Evolutionary conservation across 2,797 vertebrate genomes (phyloP), one percentile per base, ranked within the genome.

Genomic region (Pseudochromis fuscus): DNA sequence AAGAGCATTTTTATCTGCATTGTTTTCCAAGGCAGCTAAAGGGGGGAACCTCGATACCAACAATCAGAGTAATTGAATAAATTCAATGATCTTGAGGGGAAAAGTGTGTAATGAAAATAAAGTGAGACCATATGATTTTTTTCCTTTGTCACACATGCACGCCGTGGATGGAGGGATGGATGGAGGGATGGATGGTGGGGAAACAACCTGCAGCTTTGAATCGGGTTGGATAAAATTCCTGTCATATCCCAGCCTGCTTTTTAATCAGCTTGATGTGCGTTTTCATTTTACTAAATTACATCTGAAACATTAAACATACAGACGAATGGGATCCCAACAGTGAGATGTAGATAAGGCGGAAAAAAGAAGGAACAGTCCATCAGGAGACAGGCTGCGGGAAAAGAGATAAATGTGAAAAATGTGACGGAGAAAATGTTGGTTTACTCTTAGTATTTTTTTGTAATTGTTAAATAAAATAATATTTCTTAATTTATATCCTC

Each of bases 61-160:
- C 90, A 92, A 93, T 94, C 92, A 91, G 65, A 88, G 75, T 93
- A 93, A 94, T 92, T 92, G 89, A 91, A 92, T 87, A 85, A 91
- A 93, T 91, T 88, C 80, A 91, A 90, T 88, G 84, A 93, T 92
- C 89, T 88, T 82, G 78, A 83, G 82, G 70, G 81, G 82, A 81
- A 87, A 87, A 89, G 83, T 85, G 89, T 88, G 75, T 88, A 91
- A 92, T 92, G 79, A 82, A 91, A 91, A 94, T 92, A 92, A 89
- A 92, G 86, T 82, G 30, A 73, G 69, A 83, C 58, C 72, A 82
- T 82, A 84, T 84, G 66, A 88, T 68, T 89, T 67, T n/a, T 18
- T 7, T 12, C 33, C 57, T 42, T 42, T 45, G 65, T 48, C 55
- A 49, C 74, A 55, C 66, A 23, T 61, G 57, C 42, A 19, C 10